Evolutionary conservation across 2,888 invertebrate genomes (phyloP).

Genomic region (Eupeodes luniger): DNA sequence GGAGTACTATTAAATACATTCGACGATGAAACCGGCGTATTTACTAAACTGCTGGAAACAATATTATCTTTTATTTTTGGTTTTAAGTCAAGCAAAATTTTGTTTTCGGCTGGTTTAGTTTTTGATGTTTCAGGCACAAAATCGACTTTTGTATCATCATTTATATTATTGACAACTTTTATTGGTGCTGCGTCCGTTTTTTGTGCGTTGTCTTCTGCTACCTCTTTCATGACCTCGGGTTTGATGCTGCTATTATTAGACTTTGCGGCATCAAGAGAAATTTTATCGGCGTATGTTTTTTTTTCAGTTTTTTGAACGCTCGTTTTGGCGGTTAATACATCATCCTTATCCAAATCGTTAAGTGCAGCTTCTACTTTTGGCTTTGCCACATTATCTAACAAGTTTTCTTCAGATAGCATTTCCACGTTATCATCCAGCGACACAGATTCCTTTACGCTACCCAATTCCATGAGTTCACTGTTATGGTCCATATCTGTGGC

Average conservation of each 20-base stretch:
- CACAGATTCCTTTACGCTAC: constrained; percentile 2
- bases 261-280: neutral
- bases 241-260: neutral
- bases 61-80: constrained; percentile 70
- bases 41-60: constrained; percentile 71
- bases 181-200: constrained; percentile 1
- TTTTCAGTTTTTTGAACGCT: neutral
- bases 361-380: neutral
- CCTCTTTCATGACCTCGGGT: neutral
- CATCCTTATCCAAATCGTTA: constrained; percentile 11
- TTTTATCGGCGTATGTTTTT: neutral
- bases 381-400: constrained; percentile 28
- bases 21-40: constrained; percentile 65
- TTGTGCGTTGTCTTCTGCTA: neutral
- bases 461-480: constrained; percentile 43
- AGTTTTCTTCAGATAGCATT: constrained; percentile 16
- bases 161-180: constrained; percentile 3
- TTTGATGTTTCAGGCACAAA: neutral
- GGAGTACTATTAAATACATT: constrained; percentile 77
- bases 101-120: constrained; percentile 63
- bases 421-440: constrained; percentile 25
- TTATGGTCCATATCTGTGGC: constrained; percentile 4
- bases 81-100: constrained; percentile 61
- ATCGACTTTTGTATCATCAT: constrained; percentile 20
- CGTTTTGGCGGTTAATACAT: neutral